Evolutionary conservation across 2,113 vertebrate species (phyloP).

Genomic region (Oostethus manadensis): DNA sequence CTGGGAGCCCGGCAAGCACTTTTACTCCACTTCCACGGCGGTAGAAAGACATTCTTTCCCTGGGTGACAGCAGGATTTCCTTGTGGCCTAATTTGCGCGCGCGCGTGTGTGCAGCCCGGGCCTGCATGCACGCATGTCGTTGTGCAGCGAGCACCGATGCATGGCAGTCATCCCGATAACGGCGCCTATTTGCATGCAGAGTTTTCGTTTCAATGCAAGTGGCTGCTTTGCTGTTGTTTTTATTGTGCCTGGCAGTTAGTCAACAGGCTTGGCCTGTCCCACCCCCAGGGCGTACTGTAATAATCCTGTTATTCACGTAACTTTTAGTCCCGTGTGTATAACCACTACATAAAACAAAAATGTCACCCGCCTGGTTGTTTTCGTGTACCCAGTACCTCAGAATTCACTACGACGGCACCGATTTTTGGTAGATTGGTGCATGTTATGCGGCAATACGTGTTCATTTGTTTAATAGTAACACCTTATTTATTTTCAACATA

Average conservation of each 20-base stretch:
- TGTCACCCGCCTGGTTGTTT: too few species aligned
- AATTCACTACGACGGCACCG: too few species aligned
- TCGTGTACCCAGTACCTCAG: too few species aligned
- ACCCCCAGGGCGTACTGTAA: constrained; percentile 1
- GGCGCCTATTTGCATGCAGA: too few species aligned
- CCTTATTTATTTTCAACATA: too few species aligned
- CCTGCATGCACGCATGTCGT: not conserved
- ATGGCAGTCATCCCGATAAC: too few species aligned
- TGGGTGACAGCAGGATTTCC: not conserved
- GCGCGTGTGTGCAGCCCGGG: not conserved
- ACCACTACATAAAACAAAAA: not conserved
- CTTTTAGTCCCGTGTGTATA: not conserved
- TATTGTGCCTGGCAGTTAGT: too few species aligned
- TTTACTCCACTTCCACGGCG: not conserved
- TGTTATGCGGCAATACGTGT: too few species aligned
- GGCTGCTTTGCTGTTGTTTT: not conserved
- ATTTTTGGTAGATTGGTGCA: too few species aligned
- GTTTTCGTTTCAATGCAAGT: too few species aligned
- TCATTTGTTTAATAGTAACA: too few species aligned
- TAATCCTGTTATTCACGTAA: constrained; percentile 24
- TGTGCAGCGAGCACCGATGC: not conserved
- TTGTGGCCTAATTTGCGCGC: not conserved
- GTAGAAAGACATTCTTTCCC: not conserved
- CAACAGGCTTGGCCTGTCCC: too few species aligned
- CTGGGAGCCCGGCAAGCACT: not conserved